Base-by-base conservation (phyloP, 2,113 vertebrate genomes). In the Micronisus gabar region DNA sequence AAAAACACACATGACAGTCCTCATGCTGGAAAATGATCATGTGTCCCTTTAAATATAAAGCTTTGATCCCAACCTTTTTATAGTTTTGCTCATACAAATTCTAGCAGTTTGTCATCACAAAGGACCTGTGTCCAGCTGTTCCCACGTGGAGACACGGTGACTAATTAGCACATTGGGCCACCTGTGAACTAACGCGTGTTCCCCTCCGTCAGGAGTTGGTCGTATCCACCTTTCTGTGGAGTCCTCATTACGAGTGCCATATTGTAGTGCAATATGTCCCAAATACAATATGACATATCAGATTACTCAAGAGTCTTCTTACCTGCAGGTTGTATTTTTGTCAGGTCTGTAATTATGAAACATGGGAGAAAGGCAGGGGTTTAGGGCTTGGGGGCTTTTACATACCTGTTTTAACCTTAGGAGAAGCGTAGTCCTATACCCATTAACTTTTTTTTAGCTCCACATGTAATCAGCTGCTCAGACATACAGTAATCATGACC, bases 71-170 rank as follows among this genome's bases (percentile, higher is more conserved):
- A 72, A 27, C 4, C 8, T n/a, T 81, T 81, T 91, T 34, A 32
- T 26, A 34, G 19, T 34, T 68, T 93, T 26, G 5, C 6, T 83
- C 9, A 14, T 66, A 47, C 2, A 63, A 53, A 56, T 72, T 63
- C 38, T 40, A 59, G 29, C 36, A 36, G 7, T 52, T 68, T 47
- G 40, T 47, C 29, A 47, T 34, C 48, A 14, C 7, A 61, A 68
- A 38, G 41, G 27, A 40, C 14, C 65, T 61, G 23, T 25, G 36
- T 80, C 30, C 62, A 72, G 41, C 41, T 61, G 14, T 65, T 86
- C 4, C 19, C 23, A 36, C 6, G 8, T 53, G 61, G 43, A 58
- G 34, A n/a, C 29, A 15, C 0, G 0, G 17, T 30, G 34, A 53
- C 52, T 76, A 71, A 22, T 34, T 23, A 50, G 43, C 6, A 15